These are phyloP conservation scores for Psophia crepitans DNA, from an alignment of 2,113 vertebrate genomes.

Conservation along the genomic window DNA sequence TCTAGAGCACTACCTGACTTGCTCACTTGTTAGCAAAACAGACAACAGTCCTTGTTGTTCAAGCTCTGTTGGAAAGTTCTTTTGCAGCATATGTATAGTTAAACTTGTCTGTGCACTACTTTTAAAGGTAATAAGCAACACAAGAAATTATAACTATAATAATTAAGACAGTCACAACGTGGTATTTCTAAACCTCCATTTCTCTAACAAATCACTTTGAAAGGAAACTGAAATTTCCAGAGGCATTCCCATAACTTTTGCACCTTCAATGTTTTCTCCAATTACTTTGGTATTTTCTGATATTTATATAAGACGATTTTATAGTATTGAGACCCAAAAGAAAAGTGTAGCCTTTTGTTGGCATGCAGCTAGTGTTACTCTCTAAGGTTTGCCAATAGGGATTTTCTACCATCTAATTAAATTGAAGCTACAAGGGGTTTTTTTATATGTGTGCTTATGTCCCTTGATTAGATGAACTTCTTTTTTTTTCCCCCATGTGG, in stretches of 20 bases:
- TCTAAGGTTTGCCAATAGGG: slow-evolving; percentile 15
- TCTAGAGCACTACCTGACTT: neutral
- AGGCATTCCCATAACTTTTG: neutral
- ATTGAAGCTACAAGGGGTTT: neutral
- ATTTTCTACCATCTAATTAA: slow-evolving; percentile 58
- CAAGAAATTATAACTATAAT: neutral
- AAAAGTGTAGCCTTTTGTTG: neutral
- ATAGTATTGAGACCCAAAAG: neutral
- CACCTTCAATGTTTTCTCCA: slow-evolving; percentile 5
- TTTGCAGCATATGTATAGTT: neutral
- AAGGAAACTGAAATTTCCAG: slow-evolving; percentile 5
- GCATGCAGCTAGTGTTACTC: neutral
- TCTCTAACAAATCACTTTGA: slow-evolving; percentile 1
- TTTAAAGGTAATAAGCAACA: neutral
- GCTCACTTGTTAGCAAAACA: neutral
- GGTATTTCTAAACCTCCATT: neutral
- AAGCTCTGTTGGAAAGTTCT: neutral
- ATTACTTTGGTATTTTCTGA: neutral
- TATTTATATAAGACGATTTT: slow-evolving; percentile 45
- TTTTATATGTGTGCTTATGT: neutral
- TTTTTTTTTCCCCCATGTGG: neutral
- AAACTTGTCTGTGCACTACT: neutral
- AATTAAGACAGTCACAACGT: neutral
- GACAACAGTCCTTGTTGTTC: neutral
- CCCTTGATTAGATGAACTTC: neutral